Conservation (phyloP, 1,140 invertebrate species). For the Phortica variegata region DNA sequence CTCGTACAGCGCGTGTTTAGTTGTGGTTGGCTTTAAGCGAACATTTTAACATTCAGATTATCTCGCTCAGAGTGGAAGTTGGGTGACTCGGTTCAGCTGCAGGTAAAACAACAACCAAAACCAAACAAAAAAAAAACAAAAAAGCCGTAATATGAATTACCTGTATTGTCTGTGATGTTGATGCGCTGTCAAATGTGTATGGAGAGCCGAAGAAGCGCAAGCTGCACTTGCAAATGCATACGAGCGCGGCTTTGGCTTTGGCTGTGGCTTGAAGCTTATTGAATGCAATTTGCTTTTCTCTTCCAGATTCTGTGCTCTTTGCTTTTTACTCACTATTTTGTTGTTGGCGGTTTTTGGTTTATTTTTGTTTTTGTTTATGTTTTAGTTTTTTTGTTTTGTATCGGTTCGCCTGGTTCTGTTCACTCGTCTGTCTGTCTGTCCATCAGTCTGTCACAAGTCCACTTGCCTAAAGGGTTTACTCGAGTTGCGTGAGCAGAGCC, state of each 20-base stretch:
- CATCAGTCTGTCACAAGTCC: not conserved
- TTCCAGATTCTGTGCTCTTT: too few species aligned
- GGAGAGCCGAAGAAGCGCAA: too few species aligned
- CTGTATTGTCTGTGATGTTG: slow-evolving; percentile 1
- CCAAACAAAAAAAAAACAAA: too few species aligned
- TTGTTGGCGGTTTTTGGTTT: too few species aligned
- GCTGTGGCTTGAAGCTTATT: too few species aligned
- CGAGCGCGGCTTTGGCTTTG: too few species aligned
- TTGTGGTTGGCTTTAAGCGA: slow-evolving; percentile 7
- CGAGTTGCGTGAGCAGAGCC: not conserved
- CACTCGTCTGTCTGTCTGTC: not conserved
- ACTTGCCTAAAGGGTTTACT: not conserved
- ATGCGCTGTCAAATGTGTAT: too few species aligned
- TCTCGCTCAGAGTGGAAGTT: not conserved
- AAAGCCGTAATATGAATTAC: slow-evolving; percentile 10
- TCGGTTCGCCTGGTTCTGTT: not conserved
- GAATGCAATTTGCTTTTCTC: too few species aligned
- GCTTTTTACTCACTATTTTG: too few species aligned
- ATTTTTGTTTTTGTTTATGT: too few species aligned
- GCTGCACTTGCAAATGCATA: too few species aligned
- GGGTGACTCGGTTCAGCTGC: slow-evolving; percentile 3
- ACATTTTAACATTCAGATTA: slow-evolving; percentile 3
- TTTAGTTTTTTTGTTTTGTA: too few species aligned
- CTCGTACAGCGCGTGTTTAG: not conserved
- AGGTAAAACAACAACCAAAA: slow-evolving; percentile 8